These are phyloP conservation scores for Halocaridina rubra DNA, from an alignment of 2,888 invertebrate genomes.

Conservation along the genomic window DNA sequence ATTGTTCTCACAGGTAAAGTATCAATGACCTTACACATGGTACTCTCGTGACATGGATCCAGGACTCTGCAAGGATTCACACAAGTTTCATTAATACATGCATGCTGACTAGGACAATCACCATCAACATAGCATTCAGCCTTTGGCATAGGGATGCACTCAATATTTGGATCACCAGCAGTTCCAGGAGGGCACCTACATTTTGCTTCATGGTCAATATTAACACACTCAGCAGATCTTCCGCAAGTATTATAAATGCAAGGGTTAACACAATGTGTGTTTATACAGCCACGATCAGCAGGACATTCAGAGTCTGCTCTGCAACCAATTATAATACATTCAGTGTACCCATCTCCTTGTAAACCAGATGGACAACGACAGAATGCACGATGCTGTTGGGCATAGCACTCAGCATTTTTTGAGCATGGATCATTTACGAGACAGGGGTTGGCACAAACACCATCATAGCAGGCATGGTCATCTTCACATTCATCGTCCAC, in stretches of 20 bases:
- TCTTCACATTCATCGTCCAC: conserved; percentile 85
- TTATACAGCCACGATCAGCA: conserved; percentile 76
- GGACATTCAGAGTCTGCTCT: conserved; percentile 86
- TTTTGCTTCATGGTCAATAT: conserved; percentile 72
- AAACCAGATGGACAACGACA: conserved; percentile 67
- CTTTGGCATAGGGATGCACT: conserved; percentile 78
- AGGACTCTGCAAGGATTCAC: conserved; percentile 65
- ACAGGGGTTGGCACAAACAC: conserved; percentile 83
- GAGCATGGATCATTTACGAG: conserved; percentile 80
- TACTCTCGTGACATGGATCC: conserved; percentile 72
- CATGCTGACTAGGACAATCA: conserved; percentile 65
- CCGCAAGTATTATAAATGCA: conserved; percentile 71
- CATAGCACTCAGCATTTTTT: conserved; percentile 66
- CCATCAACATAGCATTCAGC: conserved; percentile 68
- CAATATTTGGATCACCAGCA: conserved; percentile 73
- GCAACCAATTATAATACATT: conserved; percentile 77
- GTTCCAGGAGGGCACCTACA: conserved; percentile 85
- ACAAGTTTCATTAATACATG: conserved; percentile 66
- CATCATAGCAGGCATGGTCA: conserved; percentile 85
- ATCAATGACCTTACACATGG: conserved; percentile 70
- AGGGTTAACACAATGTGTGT: conserved; percentile 80
- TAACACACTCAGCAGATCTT: conserved; percentile 72
- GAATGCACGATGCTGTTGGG: conserved; percentile 66
- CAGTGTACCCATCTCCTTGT: conserved; percentile 67
- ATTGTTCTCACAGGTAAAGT: conserved; percentile 65